phyloP scores from a whole-genome alignment of 2,113 vertebrate species.

The Protobothrops flavoviridis region DNA sequence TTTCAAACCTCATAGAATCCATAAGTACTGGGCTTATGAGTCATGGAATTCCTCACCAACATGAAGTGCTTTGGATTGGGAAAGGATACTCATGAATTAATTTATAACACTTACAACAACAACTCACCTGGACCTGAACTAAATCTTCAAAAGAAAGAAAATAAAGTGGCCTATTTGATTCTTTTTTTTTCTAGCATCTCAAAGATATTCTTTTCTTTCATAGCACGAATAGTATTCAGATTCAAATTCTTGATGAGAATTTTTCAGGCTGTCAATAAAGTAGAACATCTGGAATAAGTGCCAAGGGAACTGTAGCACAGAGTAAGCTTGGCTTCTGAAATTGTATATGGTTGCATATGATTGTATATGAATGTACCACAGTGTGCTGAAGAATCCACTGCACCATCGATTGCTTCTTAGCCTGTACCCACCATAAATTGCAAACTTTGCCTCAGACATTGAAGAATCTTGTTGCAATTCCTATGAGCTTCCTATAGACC shows the following conservation, averaged over 20 bases:
- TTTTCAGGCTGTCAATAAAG: constrained; percentile 1
- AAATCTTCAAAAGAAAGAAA: constrained; percentile 12
- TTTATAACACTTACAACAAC: neutral
- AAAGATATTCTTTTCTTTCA: neutral
- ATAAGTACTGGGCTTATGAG: neutral
- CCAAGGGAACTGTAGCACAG: fast-evolving
- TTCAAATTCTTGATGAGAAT: constrained; percentile 10
- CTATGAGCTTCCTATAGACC: neutral
- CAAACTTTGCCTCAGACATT: neutral
- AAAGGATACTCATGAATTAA: neutral
- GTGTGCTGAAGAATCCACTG: neutral
- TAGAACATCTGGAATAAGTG: neutral
- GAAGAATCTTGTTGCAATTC: neutral
- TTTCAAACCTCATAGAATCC: neutral
- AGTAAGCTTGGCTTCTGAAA: neutral
- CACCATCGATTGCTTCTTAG: neutral
- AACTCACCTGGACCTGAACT: neutral
- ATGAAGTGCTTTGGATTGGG: neutral
- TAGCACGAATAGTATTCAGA: neutral
- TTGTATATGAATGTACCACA: neutral
- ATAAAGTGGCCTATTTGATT: constrained; percentile 16
- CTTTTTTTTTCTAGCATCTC: constrained; percentile 9
- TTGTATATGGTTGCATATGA: neutral
- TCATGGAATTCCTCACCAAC: neutral
- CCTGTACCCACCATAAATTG: neutral